Base-by-base conservation (phyloP, 1,140 invertebrate species). In the Diploscapter pachys region DNA sequence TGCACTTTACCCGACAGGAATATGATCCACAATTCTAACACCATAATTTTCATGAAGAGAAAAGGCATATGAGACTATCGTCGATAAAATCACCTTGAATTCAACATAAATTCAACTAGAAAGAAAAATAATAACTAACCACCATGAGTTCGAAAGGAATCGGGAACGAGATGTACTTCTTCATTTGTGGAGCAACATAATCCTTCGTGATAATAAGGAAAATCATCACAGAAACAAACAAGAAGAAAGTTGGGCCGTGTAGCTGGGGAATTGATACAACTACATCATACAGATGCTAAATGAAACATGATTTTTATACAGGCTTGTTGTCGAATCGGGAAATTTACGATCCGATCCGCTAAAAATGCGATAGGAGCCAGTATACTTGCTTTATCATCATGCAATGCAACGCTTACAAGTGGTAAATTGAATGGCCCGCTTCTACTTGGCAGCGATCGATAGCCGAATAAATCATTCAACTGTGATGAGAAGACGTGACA, bases 41-140 rank as follows among this genome's bases (percentile, higher is more conserved):
- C 74, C 63, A 62, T 71, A 82, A 8, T 75, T 71, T 5, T 80
- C 65, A 13, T 80, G 13, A 9, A 86, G 68, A 52, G 85, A 65
- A 4, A 81, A 77, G 3, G 81, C 69, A 64, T 78, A 63, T 13
- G 83, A 80, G n/a, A 86, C 50, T 13, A 82, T 2, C 5, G 84
- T 86, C 8, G 75, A 75, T 52, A 85, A 5, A 52, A 82, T 81
- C 5, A 86, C 80, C 74, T 2, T 31, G 94, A 96, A 87, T 96
- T 92, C 3, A 92, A 90, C 54, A 96, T 91, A 2, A 93, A 92
- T 86, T 93, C 96, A 0, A 92, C 91, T 0, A 97, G 92, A 85
- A 97, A 91, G 2, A 92, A 91, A 78, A 96, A 31, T 11, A 11
- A 11, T 31, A 59, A 59, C 57, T 59, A 92, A 4, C 92, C 89